Evolutionary conservation across 2,113 vertebrate genomes (phyloP).

Genomic region (Austrofundulus limnaeus): DNA sequence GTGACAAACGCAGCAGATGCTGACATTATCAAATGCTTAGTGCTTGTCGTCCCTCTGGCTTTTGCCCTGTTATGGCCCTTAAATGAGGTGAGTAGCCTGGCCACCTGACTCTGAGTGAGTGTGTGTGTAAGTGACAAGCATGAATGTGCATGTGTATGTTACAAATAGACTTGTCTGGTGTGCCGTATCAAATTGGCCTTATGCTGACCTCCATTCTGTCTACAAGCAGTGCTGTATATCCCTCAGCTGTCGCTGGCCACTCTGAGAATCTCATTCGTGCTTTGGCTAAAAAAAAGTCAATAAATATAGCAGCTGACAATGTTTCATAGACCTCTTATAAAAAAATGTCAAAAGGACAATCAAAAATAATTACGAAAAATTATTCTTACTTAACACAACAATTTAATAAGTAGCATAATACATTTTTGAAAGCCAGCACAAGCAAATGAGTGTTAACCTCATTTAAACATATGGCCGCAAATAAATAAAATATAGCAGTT

Average conservation of each 20-base stretch:
- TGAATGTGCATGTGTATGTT: conserved; percentile 65
- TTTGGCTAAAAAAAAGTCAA: conserved; percentile 50
- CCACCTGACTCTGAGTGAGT: conserved; percentile 69
- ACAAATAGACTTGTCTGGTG: conserved; percentile 75
- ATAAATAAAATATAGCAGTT: not conserved
- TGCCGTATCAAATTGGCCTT: conserved; percentile 69
- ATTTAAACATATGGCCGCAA: not conserved
- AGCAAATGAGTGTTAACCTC: not conserved
- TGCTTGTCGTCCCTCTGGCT: conserved; percentile 75
- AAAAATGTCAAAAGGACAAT: conserved; percentile 15
- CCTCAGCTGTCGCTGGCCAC: conserved; percentile 66
- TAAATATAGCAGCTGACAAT: conserved; percentile 45
- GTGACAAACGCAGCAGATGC: conserved; percentile 97
- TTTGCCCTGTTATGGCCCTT: conserved; percentile 97
- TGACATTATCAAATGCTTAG: conserved; percentile 97
- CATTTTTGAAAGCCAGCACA: no score
- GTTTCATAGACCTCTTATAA: conserved; percentile 18
- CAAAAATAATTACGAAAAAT: conserved; percentile 2
- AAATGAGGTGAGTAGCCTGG: conserved; percentile 81
- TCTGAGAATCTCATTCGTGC: conserved; percentile 42
- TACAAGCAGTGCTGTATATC: conserved; percentile 58
- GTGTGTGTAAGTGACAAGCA: conserved; percentile 45
- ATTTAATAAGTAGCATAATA: not conserved
- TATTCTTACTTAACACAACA: not conserved
- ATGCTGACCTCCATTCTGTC: conserved; percentile 69